These are phyloP conservation scores for Axinella damicornis DNA, from an alignment of 37 sponge, comb jelly and placozoan genomes.

Conservation along the genomic window DNA sequence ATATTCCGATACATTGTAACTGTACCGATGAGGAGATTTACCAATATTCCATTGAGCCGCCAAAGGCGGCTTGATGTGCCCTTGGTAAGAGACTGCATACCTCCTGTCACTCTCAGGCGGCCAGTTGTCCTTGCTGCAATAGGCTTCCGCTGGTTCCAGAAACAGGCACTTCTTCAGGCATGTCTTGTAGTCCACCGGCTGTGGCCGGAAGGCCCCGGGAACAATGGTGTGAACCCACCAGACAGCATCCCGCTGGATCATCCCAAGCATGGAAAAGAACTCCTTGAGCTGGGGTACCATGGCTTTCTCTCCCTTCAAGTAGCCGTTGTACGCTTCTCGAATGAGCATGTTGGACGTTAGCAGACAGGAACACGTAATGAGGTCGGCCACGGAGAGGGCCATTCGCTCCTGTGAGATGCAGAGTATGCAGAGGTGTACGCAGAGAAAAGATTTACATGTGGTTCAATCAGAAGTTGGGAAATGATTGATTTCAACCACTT, in stretches of 20 bases:
- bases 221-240: slow-evolving; percentile 85
- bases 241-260: slow-evolving; percentile 83
- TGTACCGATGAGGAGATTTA: too few species aligned
- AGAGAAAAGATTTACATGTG: too few species aligned
- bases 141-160: slow-evolving; percentile 80
- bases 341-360: slow-evolving; percentile 75
- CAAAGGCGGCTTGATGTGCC: too few species aligned
- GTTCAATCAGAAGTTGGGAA: too few species aligned
- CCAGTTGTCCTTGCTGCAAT: slow-evolving; percentile 89
- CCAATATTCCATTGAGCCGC: too few species aligned
- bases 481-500: too few species aligned
- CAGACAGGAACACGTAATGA: slow-evolving; percentile 66
- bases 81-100: too few species aligned
- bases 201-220: slow-evolving; percentile 59
- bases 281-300: slow-evolving; percentile 56
- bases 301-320: slow-evolving; percentile 80
- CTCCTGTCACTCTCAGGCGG: slow-evolving; percentile 86
- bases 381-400: slow-evolving; percentile 70
- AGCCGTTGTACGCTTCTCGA: slow-evolving; percentile 74
- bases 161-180: slow-evolving; percentile 87
- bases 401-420: slow-evolving; percentile 65
- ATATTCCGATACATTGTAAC: too few species aligned
- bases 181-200: slow-evolving; percentile 70
- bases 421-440: background rate
- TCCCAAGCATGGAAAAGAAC: slow-evolving; percentile 75